phyloP scores from a whole-genome alignment of 2,888 invertebrate genomes.

The Drosophila putrida region DNA sequence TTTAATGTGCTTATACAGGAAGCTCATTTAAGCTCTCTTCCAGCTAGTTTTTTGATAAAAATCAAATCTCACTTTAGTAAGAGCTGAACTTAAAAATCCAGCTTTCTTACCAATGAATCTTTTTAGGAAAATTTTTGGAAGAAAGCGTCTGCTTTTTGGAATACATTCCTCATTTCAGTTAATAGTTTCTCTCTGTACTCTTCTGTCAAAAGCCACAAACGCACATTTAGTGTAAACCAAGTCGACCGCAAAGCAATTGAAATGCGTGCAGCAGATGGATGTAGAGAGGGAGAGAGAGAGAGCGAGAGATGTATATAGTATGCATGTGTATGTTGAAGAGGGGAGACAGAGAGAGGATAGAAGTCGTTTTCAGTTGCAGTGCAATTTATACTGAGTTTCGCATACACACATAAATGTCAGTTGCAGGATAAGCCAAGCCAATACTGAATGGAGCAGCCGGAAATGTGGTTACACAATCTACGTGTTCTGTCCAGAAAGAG shows the following conservation, averaged over 20 bases:
- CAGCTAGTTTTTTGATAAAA: not conserved
- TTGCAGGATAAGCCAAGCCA: slow-evolving; percentile 44
- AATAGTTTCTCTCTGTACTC: slow-evolving; percentile 3
- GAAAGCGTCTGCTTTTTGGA: not conserved
- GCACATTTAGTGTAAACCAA: slow-evolving; percentile 73
- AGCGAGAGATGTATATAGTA: slow-evolving; percentile 1
- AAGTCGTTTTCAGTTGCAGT: slow-evolving; percentile 34
- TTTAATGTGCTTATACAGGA: not conserved
- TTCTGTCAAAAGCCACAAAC: slow-evolving; percentile 61
- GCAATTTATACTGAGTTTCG: slow-evolving; percentile 9
- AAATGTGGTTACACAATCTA: slow-evolving; percentile 73
- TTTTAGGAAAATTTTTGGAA: not conserved
- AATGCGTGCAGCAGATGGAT: slow-evolving; percentile 51
- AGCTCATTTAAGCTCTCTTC: not conserved
- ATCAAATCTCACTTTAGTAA: not conserved
- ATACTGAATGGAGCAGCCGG: slow-evolving; percentile 25
- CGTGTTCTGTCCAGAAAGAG: slow-evolving; percentile 40
- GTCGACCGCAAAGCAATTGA: slow-evolving; percentile 75
- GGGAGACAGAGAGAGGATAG: not conserved
- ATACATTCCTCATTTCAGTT: slow-evolving; percentile 10
- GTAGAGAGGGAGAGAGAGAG: not conserved
- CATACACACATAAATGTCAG: slow-evolving; percentile 45
- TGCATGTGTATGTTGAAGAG: not conserved
- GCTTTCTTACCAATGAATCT: not conserved
- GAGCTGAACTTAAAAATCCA: not conserved